phyloP scores from a whole-genome alignment of 2,888 invertebrate genomes.

The Aphodius sticticus region DNA sequence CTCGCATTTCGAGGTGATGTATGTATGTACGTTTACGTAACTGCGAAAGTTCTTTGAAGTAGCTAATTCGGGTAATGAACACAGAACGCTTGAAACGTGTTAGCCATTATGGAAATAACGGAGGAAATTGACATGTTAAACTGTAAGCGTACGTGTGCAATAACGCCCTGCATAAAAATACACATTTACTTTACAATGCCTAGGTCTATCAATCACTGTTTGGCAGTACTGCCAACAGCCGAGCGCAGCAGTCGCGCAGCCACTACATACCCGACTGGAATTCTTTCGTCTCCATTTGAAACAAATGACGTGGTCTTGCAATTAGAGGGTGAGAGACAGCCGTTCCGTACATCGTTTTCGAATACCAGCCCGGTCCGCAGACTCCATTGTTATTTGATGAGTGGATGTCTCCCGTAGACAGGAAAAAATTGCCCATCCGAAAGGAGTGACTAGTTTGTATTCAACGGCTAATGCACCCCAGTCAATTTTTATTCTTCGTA shows the following conservation, averaged over 20 bases:
- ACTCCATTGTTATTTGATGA: not conserved
- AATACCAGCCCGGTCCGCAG: not conserved
- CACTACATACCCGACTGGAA: not conserved
- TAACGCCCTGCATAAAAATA: conserved; percentile 7
- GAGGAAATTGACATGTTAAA: conserved; percentile 23
- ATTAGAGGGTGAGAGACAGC: conserved; percentile 31
- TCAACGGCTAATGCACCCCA: not conserved
- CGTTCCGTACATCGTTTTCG: conserved; percentile 11
- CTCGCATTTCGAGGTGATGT: not conserved
- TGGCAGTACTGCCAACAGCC: conserved; percentile 5
- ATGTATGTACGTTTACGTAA: not conserved
- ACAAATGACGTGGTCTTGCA: conserved; percentile 30
- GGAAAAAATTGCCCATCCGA: conserved; percentile 4
- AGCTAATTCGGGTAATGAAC: conserved; percentile 12
- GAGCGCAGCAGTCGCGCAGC: conserved; percentile 11
- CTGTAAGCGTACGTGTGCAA: not conserved
- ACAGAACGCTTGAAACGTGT: not conserved
- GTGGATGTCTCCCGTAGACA: not conserved
- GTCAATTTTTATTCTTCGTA: not conserved
- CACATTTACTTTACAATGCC: conserved; percentile 14
- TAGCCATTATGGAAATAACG: conserved; percentile 21
- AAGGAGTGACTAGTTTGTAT: conserved; percentile 4
- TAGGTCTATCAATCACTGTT: conserved; percentile 13
- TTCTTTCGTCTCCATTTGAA: conserved; percentile 28
- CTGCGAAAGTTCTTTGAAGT: conserved; percentile 18